A percentile compares a stretch with the other conserved stretches of the same genome.
These are phyloP conservation scores for Abscondita cerata DNA, from an alignment of 2,888 invertebrate genomes.

Conservation along the genomic window DNA sequence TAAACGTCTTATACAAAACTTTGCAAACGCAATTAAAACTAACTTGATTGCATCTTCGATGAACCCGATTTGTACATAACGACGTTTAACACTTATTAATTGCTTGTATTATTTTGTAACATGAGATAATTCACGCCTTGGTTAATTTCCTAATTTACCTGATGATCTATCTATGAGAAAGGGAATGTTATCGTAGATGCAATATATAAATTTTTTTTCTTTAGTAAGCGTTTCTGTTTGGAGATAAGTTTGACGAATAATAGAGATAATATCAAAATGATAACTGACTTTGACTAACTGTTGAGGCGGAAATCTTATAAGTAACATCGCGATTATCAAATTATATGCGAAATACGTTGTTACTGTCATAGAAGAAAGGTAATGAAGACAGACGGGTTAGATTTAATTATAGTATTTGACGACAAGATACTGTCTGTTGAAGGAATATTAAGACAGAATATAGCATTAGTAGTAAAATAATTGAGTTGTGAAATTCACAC, in stretches of 20 bases:
- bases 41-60: constrained; percentile 14
- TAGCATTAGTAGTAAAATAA: constrained; percentile 34
- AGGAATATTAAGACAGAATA: constrained; percentile 32
- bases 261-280: background rate
- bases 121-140: constrained; percentile 45
- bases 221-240: background rate
- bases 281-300: constrained; percentile 1
- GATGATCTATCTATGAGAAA: constrained; percentile 13
- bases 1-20: too few relatives aligned
- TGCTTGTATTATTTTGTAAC: constrained; percentile 48
- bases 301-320: constrained; percentile 40
- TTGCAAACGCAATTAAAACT: too few relatives aligned
- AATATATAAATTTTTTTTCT: constrained; percentile 24
- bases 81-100: constrained; percentile 40
- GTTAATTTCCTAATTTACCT: constrained; percentile 46
- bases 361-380: constrained; percentile 41
- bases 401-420: constrained; percentile 46
- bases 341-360: constrained; percentile 45
- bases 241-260: too few relatives aligned
- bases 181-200: constrained; percentile 15
- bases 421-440: constrained; percentile 37
- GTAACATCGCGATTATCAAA: constrained; percentile 44
- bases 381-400: constrained; percentile 45
- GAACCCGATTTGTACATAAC: constrained; percentile 4
- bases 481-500: constrained; percentile 43